Evolutionary conservation across 2,113 vertebrate genomes (phyloP).

Genomic region (Stegastes partitus): DNA sequence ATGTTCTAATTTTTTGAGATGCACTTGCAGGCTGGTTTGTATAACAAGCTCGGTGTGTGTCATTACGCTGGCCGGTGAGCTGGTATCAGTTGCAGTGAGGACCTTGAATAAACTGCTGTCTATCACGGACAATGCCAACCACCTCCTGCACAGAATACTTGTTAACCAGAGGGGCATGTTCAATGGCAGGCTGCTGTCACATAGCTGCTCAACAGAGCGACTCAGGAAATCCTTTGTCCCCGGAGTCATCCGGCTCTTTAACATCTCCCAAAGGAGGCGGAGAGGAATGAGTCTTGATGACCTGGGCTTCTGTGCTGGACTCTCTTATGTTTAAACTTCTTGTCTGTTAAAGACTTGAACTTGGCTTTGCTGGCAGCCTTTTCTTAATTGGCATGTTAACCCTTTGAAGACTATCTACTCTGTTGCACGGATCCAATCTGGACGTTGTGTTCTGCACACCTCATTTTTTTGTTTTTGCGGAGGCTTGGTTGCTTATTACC

Average conservation of each 20-base stretch:
- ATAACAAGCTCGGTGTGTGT: background rate
- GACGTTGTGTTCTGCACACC: background rate
- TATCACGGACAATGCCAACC: background rate
- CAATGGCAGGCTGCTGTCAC: conserved; percentile 10
- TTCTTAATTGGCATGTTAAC: background rate
- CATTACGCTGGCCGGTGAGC: background rate
- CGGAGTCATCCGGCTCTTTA: background rate
- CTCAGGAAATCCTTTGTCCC: background rate
- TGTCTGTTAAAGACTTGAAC: background rate
- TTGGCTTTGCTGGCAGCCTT: background rate
- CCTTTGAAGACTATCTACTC: background rate
- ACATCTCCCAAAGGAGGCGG: background rate
- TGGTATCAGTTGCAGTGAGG: background rate
- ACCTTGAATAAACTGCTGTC: conserved; percentile 8
- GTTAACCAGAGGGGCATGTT: conserved; percentile 13
- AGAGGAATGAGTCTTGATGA: background rate
- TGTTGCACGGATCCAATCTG: background rate
- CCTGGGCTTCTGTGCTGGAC: background rate
- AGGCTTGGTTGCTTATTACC: background rate
- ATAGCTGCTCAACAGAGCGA: background rate
- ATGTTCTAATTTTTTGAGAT: no score
- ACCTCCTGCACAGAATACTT: background rate
- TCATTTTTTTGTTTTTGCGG: background rate
- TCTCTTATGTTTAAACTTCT: background rate
- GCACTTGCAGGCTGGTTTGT: background rate